Evolutionary conservation across 2,888 invertebrate genomes (phyloP).

Genomic region (Agrilus cyanescens): DNA sequence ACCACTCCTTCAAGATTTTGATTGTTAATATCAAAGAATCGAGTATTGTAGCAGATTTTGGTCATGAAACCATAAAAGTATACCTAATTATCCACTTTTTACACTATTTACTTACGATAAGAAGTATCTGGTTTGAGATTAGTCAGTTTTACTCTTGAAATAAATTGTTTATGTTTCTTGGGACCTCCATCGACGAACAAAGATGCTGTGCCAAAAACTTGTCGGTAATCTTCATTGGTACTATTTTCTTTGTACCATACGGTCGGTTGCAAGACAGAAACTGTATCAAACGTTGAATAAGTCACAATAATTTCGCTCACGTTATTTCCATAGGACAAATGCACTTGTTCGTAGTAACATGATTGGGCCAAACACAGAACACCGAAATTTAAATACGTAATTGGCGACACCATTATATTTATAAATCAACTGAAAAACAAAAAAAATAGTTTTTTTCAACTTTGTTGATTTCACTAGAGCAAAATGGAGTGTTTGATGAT

Average conservation of each 20-base stretch:
- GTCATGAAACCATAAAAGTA: too few relatives aligned
- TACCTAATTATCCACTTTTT: too few relatives aligned
- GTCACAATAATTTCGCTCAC: conserved; percentile 63
- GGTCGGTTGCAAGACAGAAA: conserved; percentile 46
- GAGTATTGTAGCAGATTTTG: too few relatives aligned
- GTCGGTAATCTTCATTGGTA: conserved; percentile 41
- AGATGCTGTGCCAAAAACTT: conserved; percentile 43
- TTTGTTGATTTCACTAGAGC: too few relatives aligned
- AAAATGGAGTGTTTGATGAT: too few relatives aligned
- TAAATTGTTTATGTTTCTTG: conserved; percentile 52
- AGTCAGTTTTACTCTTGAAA: conserved; percentile 59
- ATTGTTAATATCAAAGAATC: too few relatives aligned
- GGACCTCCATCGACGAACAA: conserved; percentile 66
- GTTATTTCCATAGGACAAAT: conserved; percentile 53
- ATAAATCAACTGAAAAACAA: too few relatives aligned
- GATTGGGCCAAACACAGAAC: conserved; percentile 3
- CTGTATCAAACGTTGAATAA: conserved; percentile 66
- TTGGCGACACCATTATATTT: too few relatives aligned
- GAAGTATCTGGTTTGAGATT: conserved; percentile 48
- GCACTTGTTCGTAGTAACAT: conserved; percentile 48
- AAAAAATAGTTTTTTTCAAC: too few relatives aligned
- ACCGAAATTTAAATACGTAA: too few relatives aligned
- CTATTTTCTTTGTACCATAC: conserved; percentile 47
- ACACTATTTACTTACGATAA: conserved; percentile 50
- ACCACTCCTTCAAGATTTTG: too few relatives aligned